phyloP scores from a whole-genome alignment of 2,888 invertebrate genomes.

The Congeria kusceri region DNA sequence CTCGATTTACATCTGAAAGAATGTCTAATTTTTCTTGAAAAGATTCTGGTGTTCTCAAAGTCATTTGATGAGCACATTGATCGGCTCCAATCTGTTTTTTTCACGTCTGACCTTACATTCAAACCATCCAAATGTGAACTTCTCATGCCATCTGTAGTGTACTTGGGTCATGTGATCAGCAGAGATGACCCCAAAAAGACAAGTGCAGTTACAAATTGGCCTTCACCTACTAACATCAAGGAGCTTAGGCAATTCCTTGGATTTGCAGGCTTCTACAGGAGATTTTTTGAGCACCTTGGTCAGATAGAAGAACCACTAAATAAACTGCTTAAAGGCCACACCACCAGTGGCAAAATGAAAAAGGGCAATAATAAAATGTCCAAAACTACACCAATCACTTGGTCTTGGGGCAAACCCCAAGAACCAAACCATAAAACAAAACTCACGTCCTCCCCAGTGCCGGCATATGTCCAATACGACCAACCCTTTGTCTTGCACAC shows the following conservation, averaged over 20 bases:
- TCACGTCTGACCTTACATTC: constrained; percentile 17
- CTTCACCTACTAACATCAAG: constrained; percentile 19
- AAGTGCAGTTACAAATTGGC: constrained; percentile 14
- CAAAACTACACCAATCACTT: neutral
- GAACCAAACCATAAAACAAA: neutral
- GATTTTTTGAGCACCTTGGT: constrained; percentile 23
- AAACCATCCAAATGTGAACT: constrained; percentile 59
- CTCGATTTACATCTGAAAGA: constrained; percentile 17
- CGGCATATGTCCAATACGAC: neutral
- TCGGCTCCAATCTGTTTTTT: constrained; percentile 16
- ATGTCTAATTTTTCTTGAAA: constrained; percentile 24
- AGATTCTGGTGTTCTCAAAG: constrained; percentile 12
- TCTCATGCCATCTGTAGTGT: constrained; percentile 31
- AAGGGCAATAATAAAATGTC: neutral
- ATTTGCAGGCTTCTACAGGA: constrained; percentile 32
- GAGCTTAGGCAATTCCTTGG: constrained; percentile 40
- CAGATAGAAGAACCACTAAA: constrained; percentile 27
- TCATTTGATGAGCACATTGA: constrained; percentile 25
- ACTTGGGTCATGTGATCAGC: constrained; percentile 54
- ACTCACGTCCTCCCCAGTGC: neutral
- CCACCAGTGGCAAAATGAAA: neutral
- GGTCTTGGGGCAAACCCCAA: constrained; percentile 12
- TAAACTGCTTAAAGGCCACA: constrained; percentile 15
- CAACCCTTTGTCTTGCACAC: neutral
- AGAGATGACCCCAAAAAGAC: constrained; percentile 12